These are phyloP conservation scores for Lasioglossum figueresi DNA, from an alignment of 2,888 invertebrate species.

Conservation along the genomic window DNA sequence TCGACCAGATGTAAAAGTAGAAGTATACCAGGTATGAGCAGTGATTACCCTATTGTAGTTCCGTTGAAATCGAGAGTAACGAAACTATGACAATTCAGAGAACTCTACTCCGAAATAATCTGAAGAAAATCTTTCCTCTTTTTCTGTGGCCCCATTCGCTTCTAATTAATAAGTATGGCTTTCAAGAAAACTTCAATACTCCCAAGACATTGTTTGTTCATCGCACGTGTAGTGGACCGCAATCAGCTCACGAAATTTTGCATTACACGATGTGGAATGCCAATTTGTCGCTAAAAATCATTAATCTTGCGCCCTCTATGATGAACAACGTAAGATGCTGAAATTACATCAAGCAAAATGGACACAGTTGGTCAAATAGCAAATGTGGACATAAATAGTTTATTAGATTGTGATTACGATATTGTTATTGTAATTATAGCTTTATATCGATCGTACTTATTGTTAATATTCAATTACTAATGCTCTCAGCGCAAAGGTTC, in stretches of 20 bases:
- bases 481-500: too few species aligned
- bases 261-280: not conserved
- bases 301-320: not conserved
- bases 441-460: too few species aligned
- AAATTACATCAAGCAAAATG: not conserved
- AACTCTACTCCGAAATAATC: not conserved
- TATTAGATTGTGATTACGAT: not conserved
- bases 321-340: not conserved
- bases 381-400: not conserved
- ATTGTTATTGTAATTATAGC: too few species aligned
- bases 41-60: not conserved
- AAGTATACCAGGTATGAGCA: not conserved
- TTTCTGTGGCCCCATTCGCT: not conserved
- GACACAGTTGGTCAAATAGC: not conserved
- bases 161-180: not conserved
- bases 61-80: not conserved
- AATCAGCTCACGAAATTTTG: not conserved
- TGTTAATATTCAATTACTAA: too few species aligned
- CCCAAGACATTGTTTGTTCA: not conserved
- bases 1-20: not conserved
- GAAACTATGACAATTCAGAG: not conserved
- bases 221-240: not conserved
- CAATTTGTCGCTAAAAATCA: not conserved
- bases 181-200: not conserved
- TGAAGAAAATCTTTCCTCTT: not conserved